These are phyloP conservation scores for Todus mexicanus DNA, from an alignment of 2,797 vertebrate genomes.

Conservation along the genomic window DNA sequence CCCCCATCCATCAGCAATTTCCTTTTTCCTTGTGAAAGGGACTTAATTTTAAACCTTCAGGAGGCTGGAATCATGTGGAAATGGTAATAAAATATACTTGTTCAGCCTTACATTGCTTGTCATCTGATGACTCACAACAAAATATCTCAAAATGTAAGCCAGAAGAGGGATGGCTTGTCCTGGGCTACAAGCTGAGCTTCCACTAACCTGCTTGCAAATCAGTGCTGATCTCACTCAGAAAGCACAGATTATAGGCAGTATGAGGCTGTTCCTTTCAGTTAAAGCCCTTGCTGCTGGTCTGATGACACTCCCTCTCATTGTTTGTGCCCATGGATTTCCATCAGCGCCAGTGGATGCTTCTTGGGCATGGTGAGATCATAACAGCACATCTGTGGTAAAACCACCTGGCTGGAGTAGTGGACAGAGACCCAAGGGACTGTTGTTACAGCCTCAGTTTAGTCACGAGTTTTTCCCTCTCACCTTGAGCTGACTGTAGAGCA, in stretches of 20 bases:
- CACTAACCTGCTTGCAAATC: neutral
- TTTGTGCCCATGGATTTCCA: neutral
- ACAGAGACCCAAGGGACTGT: neutral
- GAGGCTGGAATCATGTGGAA: neutral
- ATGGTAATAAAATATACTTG: neutral
- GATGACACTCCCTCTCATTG: neutral
- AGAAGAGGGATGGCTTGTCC: neutral
- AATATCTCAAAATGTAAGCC: neutral
- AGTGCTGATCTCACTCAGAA: neutral
- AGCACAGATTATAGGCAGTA: neutral
- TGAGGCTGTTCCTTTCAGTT: neutral
- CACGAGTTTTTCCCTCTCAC: neutral
- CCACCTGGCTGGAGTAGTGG: neutral
- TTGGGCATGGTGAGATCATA: neutral
- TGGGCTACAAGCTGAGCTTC: neutral
- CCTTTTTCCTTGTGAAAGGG: neutral
- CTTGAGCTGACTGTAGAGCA: neutral
- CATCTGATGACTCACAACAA: constrained; percentile 12
- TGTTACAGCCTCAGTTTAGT: neutral
- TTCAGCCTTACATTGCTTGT: neutral
- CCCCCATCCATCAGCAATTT: neutral
- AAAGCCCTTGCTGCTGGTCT: neutral
- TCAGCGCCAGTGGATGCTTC: neutral
- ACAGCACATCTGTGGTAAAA: neutral
- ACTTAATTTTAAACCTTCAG: neutral